A percentile compares a stretch with the other conserved stretches of the same genome.
These are phyloP conservation scores for Macquaria australasica DNA, from an alignment of 2,113 vertebrate species.

Conservation along the genomic window DNA sequence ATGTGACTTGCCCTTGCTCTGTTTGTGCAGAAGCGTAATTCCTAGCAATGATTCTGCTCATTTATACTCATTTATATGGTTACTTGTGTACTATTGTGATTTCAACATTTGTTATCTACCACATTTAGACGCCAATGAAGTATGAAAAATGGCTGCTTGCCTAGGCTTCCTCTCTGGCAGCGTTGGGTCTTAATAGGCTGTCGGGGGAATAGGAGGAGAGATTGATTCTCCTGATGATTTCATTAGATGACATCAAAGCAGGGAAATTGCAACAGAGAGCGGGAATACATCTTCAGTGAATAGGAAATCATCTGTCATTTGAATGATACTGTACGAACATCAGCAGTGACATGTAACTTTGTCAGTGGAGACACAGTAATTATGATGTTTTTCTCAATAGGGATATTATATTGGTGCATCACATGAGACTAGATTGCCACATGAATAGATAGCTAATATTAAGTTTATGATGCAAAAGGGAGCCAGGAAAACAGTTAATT, in stretches of 20 bases:
- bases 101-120: constrained; percentile 70
- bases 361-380: constrained; percentile 44
- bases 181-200: constrained; percentile 65
- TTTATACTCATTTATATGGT: constrained; percentile 55
- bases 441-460: constrained; percentile 2
- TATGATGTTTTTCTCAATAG: constrained; percentile 50
- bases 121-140: constrained; percentile 54
- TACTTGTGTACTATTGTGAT: constrained; percentile 56
- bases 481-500: not conserved
- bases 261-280: constrained; percentile 65
- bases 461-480: constrained; percentile 4
- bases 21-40: constrained; percentile 31
- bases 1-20: constrained; percentile 36
- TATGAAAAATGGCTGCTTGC: constrained; percentile 63
- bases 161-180: constrained; percentile 53
- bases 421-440: not conserved
- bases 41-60: not conserved
- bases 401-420: constrained; percentile 15
- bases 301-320: constrained; percentile 56
- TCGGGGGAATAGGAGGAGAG: constrained; percentile 50
- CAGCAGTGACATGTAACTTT: constrained; percentile 30
- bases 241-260: constrained; percentile 76
- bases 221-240: constrained; percentile 74
- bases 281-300: constrained; percentile 55
- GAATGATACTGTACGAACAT: constrained; percentile 46